Percentiles rank a stretch among this genome's conserved stretches.
These are phyloP conservation scores for Oenanthe melanoleuca DNA, from an alignment of 2,113 vertebrate species.

Conservation along the genomic window DNA sequence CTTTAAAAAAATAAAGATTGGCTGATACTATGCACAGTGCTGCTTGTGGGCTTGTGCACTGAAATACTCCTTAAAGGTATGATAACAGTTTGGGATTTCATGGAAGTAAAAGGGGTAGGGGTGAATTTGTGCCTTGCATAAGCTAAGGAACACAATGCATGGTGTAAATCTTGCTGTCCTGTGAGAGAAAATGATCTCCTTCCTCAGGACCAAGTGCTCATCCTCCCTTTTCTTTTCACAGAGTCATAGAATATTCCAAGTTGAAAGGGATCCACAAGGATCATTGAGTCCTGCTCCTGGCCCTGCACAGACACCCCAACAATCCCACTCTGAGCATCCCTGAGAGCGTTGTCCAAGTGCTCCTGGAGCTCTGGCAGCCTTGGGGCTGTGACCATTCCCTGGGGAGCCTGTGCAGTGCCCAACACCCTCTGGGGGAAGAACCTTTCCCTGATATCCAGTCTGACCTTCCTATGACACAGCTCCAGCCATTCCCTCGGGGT, in stretches of 20 bases:
- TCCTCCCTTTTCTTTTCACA: neutral
- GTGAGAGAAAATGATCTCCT: neutral
- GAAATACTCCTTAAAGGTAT: neutral
- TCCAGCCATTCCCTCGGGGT: fast-evolving
- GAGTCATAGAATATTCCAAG: neutral
- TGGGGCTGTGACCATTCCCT: neutral
- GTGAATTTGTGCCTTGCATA: neutral
- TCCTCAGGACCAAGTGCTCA: fast-evolving
- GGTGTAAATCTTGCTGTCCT: fast-evolving
- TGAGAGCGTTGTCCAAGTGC: fast-evolving
- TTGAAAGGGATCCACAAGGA: neutral
- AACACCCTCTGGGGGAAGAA: neutral
- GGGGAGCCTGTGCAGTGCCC: neutral
- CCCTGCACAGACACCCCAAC: neutral
- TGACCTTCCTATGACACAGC: neutral
- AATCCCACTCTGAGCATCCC: neutral
- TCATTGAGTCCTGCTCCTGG: fast-evolving
- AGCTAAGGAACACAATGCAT: fast-evolving
- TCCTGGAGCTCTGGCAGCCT: neutral
- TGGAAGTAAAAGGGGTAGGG: neutral
- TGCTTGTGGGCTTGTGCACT: neutral
- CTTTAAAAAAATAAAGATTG: neutral
- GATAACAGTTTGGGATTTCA: neutral
- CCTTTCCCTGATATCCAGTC: fast-evolving
- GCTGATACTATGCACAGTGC: neutral